Percentiles rank a stretch among this genome's conserved stretches.
Conservation (phyloP, 1,140 invertebrate genomes). For the Brachionus asplanchnoidis region DNA sequence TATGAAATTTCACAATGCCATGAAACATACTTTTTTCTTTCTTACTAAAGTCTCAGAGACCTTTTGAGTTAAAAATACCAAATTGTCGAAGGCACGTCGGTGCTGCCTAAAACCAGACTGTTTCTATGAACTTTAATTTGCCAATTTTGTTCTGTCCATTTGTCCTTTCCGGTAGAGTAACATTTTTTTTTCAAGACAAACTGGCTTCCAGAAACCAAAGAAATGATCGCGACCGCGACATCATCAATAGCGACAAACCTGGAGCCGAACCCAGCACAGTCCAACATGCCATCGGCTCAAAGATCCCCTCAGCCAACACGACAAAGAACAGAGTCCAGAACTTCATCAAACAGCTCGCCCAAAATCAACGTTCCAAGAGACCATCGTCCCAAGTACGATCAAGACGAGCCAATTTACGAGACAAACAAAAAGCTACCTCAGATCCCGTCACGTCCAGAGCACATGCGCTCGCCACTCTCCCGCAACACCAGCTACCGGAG, state of each 20-base stretch:
- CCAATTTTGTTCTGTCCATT: too few species aligned
- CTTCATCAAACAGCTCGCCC: background rate
- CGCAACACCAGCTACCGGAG: background rate
- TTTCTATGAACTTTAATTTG: too few species aligned
- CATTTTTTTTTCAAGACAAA: background rate
- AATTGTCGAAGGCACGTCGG: too few species aligned
- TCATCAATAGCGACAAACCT: background rate
- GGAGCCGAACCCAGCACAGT: background rate
- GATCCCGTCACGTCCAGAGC: background rate
- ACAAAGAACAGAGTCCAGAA: conserved; percentile 7
- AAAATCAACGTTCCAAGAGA: background rate
- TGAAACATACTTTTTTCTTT: too few species aligned
- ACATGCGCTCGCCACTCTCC: background rate
- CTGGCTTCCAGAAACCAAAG: conserved; percentile 33
- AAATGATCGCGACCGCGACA: background rate
- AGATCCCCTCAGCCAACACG: background rate
- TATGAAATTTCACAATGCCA: too few species aligned
- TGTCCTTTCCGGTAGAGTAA: too few species aligned
- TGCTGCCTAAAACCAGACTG: too few species aligned
- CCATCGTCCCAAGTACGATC: background rate
- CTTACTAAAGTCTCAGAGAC: too few species aligned
- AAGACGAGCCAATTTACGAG: conserved; percentile 19
- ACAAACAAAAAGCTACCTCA: conserved; percentile 28
- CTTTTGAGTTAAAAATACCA: too few species aligned
- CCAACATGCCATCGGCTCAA: background rate